A percentile compares a stretch with the other conserved stretches of the same genome.
phyloP scores from a whole-genome alignment of 2,797 vertebrate genomes.

The Onychomys leucogaster region DNA sequence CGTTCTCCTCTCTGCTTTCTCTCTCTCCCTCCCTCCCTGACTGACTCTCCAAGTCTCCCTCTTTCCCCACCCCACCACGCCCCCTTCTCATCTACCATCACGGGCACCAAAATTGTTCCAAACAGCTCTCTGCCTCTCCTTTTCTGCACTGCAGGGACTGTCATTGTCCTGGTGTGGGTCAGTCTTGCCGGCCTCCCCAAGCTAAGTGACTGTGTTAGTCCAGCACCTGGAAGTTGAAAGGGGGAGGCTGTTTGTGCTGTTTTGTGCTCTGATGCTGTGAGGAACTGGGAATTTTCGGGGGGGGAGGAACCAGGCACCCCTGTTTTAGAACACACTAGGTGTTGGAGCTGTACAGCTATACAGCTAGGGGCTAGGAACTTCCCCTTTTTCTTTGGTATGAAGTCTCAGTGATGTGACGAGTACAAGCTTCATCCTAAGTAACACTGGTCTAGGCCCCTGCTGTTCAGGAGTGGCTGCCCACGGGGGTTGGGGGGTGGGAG shows the following conservation, averaged over 20 bases:
- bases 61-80: not conserved
- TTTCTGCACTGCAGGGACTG: not conserved
- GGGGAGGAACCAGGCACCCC: not conserved
- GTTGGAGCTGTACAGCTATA: not conserved
- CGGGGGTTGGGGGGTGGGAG: fast-evolving
- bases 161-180: not conserved
- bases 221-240: not conserved
- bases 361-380: not conserved
- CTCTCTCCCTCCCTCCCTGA: not conserved
- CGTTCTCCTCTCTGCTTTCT: not conserved
- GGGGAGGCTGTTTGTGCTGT: not conserved
- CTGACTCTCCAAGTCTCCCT: not conserved
- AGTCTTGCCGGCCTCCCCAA: not conserved
- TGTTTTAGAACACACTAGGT: not conserved
- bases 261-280: not conserved
- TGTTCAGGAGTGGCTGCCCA: not conserved
- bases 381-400: not conserved
- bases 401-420: not conserved
- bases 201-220: not conserved
- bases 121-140: not conserved
- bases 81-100: not conserved
- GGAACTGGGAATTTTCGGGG: not conserved
- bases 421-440: not conserved
- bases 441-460: not conserved
- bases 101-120: not conserved